These are phyloP conservation scores for Drosophila pectinifera DNA, from an alignment of 1,140 invertebrate species.

Conservation along the genomic window DNA sequence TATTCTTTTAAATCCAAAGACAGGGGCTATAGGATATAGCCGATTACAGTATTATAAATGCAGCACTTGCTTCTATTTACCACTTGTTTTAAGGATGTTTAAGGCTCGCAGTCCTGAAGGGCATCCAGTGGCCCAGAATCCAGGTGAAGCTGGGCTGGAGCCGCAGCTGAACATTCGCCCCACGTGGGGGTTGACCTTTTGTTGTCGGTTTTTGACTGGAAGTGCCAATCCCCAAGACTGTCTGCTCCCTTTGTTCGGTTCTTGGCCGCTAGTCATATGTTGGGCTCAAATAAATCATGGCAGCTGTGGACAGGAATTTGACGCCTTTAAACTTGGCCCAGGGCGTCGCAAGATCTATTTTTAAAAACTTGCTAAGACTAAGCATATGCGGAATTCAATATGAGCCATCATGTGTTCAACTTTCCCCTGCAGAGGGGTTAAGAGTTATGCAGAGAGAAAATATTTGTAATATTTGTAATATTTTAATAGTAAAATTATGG, in stretches of 20 bases:
- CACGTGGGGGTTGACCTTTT: slow-evolving; percentile 39
- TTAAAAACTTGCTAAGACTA: neutral
- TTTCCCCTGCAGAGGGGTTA: slow-evolving; percentile 10
- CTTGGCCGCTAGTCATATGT: slow-evolving; percentile 14
- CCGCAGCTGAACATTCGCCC: slow-evolving; percentile 28
- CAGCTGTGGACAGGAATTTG: slow-evolving; percentile 12
- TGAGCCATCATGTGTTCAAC: too few species aligned
- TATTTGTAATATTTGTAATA: neutral
- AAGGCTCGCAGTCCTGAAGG: neutral
- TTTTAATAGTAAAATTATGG: too few species aligned
- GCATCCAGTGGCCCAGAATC: neutral
- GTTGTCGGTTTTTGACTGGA: neutral
- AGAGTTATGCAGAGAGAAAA: neutral
- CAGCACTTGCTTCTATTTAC: too few species aligned
- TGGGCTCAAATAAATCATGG: slow-evolving; percentile 16
- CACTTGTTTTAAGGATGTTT: too few species aligned
- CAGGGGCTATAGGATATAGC: too few species aligned
- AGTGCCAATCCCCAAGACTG: slow-evolving; percentile 2
- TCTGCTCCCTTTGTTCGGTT: slow-evolving; percentile 23
- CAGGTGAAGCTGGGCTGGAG: neutral
- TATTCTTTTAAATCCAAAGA: too few species aligned
- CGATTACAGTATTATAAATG: too few species aligned
- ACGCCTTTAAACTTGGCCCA: slow-evolving; percentile 27
- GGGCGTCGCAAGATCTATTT: slow-evolving; percentile 20
- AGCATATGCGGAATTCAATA: slow-evolving; percentile 2